Base-by-base conservation (phyloP, 2,797 vertebrate genomes). In the Poecilia picta region DNA sequence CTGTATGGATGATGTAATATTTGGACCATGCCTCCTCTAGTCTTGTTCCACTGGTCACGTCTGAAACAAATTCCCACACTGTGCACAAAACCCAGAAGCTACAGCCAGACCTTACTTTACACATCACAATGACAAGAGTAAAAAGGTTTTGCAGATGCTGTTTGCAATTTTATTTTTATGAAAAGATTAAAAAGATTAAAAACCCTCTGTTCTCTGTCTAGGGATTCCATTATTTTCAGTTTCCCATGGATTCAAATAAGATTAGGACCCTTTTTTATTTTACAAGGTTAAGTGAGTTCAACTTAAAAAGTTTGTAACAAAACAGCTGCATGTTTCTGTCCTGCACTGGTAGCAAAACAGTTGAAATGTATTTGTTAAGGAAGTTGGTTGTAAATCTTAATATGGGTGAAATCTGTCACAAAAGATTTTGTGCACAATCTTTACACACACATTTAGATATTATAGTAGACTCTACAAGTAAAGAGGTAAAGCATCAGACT, bases 151-250 rank as follows among this genome's bases (percentile, higher is more conserved):
- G 12, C 43, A 51, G 23, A 41, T 33, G 18, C 15, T 45, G 31
- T 36, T 76, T 20, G 2, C 55, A 41, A 28, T 75, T 28, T 74
- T 43, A 46, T 23, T 55, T 55, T 78, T 39, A 39, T 51, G 5
- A n/a, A 59, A 73, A 49, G 36, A 64, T 79, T 13, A 73, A 15
- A 15, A n/a, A 66, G 77, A 79, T 73, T 73, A 66, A 73, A 66
- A 73, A 43, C 72, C 72, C 18, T 39, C 25, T 41, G 39, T 28
- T 79, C 57, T 64, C 57, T 55, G 15, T 71, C 70, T 31, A 46
- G 39, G 39, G 28, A 72, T 72, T 53, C 16, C 20, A 23, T 16
- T 72, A 57, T 23, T 20, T 72, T 33, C 7, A n/a, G 72, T 41
- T 3, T 20, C 20, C 28, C 15, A 15, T 41, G 73, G 51, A 20